Evolutionary conservation across 2,888 invertebrate species (phyloP).

Genomic region (Cryptocheilus praepositus): DNA sequence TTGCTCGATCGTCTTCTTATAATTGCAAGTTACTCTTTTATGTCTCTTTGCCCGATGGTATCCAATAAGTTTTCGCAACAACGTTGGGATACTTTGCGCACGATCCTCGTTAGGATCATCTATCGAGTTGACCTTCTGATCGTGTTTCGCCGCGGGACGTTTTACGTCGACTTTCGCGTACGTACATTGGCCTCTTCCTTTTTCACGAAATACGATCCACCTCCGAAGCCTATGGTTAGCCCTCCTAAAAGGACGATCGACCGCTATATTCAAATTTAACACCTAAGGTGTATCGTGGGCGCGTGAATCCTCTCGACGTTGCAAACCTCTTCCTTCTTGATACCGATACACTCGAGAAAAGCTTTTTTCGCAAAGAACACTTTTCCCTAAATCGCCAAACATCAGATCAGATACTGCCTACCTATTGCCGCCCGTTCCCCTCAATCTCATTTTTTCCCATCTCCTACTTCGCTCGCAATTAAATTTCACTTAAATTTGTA

Average conservation of each 20-base stretch:
- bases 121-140: conserved; percentile 6
- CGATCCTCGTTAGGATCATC: background rate
- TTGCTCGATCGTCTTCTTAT: no score
- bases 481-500: no score
- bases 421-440: no score
- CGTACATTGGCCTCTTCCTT: conserved; percentile 15
- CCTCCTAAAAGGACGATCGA: conserved; percentile 39
- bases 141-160: conserved; percentile 14
- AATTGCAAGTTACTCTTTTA: no score
- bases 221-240: conserved; percentile 47
- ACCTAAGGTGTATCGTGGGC: conserved; percentile 27
- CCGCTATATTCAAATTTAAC: conserved; percentile 50
- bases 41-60: no score
- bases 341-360: background rate
- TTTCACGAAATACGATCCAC: conserved; percentile 42
- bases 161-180: conserved; percentile 16
- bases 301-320: conserved; percentile 21
- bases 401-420: no score
- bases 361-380: no score
- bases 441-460: no score
- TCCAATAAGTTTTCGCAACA: no score
- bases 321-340: background rate
- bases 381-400: no score
- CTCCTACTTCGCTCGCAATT: no score
- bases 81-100: no score